phyloP scores from a whole-genome alignment of 2,888 invertebrate species.

The Stenodema calcarata region DNA sequence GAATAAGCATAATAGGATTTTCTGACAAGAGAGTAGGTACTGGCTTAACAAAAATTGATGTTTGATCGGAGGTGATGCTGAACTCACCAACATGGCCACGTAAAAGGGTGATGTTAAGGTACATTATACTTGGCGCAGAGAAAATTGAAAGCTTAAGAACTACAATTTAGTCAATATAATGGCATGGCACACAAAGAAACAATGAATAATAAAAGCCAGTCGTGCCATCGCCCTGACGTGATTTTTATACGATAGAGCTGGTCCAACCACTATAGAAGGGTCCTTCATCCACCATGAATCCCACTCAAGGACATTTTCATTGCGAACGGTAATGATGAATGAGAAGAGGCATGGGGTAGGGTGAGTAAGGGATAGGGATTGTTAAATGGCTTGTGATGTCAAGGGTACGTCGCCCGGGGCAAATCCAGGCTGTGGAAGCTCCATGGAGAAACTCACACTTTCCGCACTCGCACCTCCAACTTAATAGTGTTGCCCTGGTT shows the following conservation, averaged over 20 bases:
- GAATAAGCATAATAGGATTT: too few relatives aligned
- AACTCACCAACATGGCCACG: too few relatives aligned
- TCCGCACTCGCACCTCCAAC: background rate
- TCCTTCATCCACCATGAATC: background rate
- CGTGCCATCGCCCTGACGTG: too few relatives aligned
- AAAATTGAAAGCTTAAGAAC: too few relatives aligned
- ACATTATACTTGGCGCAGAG: too few relatives aligned
- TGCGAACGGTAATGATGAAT: background rate
- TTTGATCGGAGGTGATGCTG: too few relatives aligned
- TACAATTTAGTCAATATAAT: too few relatives aligned
- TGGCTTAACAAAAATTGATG: too few relatives aligned
- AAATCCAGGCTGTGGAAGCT: background rate
- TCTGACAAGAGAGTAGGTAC: too few relatives aligned
- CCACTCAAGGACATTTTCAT: background rate
- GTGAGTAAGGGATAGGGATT: background rate
- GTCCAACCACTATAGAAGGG: background rate
- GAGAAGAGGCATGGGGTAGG: background rate
- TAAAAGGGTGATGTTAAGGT: too few relatives aligned
- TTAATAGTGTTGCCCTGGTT: background rate
- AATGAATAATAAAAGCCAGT: too few relatives aligned
- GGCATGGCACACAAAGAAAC: too few relatives aligned
- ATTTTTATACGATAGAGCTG: background rate
- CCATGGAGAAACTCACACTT: background rate
- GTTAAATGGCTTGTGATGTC: background rate
- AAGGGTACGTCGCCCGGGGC: background rate